These are phyloP conservation scores for Neoascia interrupta DNA, from an alignment of 2,888 invertebrate species.

Conservation along the genomic window DNA sequence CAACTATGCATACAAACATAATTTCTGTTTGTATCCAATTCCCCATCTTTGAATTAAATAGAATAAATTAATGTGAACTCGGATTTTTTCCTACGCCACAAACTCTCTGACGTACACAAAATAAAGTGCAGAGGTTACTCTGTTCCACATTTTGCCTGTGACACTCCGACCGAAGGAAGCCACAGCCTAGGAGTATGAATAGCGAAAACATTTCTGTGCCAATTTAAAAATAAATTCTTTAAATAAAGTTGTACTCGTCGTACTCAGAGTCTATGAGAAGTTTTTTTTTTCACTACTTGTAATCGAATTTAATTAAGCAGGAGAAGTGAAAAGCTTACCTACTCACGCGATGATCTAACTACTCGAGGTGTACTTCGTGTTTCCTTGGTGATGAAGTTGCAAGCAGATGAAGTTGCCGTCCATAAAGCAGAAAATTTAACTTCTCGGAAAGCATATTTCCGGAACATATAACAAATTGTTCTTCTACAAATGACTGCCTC, in stretches of 20 bases:
- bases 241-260: conserved; percentile 5
- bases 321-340: conserved; percentile 24
- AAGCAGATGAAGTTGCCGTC: conserved; percentile 27
- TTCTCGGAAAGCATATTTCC: conserved; percentile 22
- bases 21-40: too few species aligned
- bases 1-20: too few species aligned
- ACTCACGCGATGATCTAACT: conserved; percentile 32
- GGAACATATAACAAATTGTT: conserved; percentile 16
- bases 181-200: conserved; percentile 9
- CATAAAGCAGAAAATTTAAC: conserved; percentile 37
- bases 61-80: conserved; percentile 55
- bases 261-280: neutral
- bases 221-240: conserved; percentile 48
- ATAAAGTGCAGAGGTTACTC: conserved; percentile 48
- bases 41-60: conserved; percentile 28
- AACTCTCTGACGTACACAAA: conserved; percentile 15
- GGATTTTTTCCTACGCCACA: neutral
- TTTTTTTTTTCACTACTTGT: conserved; percentile 29
- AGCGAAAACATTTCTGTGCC: conserved; percentile 44
- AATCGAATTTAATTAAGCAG: conserved; percentile 51
- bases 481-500: conserved; percentile 17
- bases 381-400: conserved; percentile 5
- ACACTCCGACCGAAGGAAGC: conserved; percentile 4
- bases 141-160: conserved; percentile 28
- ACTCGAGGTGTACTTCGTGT: conserved; percentile 11